These are phyloP conservation scores for Trissonchulus latispiculum DNA, from an alignment of 2,888 invertebrate species.

Conservation along the genomic window DNA sequence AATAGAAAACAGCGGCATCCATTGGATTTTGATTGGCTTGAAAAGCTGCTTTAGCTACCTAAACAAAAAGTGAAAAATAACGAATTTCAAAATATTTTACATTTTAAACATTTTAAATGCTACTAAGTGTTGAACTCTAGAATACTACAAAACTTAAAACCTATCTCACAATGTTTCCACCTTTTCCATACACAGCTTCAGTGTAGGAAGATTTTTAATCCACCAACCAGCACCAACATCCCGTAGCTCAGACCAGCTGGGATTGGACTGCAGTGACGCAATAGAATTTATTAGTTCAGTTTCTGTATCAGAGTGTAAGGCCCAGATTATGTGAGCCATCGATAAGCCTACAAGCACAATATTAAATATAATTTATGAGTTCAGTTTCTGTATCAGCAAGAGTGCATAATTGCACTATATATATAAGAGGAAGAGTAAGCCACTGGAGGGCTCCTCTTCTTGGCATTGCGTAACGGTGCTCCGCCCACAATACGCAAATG, in stretches of 20 bases:
- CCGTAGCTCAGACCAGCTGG: conserved; percentile 74
- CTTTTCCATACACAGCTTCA: conserved; percentile 76
- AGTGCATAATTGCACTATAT: no score
- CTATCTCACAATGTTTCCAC: conserved; percentile 45
- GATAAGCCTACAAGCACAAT: conserved; percentile 33
- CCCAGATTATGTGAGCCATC: conserved; percentile 86
- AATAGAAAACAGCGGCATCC: conserved; percentile 90
- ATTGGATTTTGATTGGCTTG: conserved; percentile 83
- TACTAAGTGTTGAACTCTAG: no score
- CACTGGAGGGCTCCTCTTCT: no score
- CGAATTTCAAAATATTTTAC: no score
- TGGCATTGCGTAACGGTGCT: no score
- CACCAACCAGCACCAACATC: conserved; percentile 94
- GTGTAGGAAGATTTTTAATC: conserved; percentile 69
- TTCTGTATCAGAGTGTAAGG: conserved; percentile 95
- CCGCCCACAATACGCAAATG: no score
- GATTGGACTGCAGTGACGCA: conserved; percentile 54
- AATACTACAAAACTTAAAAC: no score
- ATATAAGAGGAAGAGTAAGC: no score
- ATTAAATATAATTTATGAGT: conserved; percentile 63
- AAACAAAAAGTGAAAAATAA: no score
- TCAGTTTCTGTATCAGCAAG: conserved; percentile 96
- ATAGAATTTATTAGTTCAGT: conserved; percentile 75
- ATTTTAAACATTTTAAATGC: no score
- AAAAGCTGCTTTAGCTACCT: conserved; percentile 82